phyloP scores from a whole-genome alignment of 1,140 invertebrate species.

The Drosophila kepulauana region DNA sequence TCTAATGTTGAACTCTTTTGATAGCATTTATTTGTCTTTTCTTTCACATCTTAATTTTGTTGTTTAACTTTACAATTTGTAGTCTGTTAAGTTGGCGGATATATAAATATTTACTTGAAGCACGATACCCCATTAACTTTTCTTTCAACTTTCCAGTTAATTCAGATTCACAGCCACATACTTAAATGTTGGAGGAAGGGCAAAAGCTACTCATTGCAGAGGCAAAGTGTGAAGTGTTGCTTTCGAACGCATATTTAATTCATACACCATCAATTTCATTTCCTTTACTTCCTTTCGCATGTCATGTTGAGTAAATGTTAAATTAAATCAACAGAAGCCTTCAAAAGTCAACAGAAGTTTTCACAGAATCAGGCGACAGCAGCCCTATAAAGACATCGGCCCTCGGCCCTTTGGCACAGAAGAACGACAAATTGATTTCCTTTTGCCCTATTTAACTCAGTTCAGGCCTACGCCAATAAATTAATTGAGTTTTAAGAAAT shows the following conservation, averaged over 20 bases:
- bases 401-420: conserved; percentile 8
- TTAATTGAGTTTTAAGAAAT: conserved; percentile 30
- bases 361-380: neutral
- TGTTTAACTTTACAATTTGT: neutral
- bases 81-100: neutral
- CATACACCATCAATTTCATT: conserved; percentile 31
- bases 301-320: conserved; percentile 37
- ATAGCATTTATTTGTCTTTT: neutral
- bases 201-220: neutral
- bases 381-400: neutral
- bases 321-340: conserved; percentile 36
- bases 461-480: neutral
- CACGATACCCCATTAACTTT: neutral
- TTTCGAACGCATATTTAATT: conserved; percentile 36
- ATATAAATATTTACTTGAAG: neutral
- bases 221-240: conserved; percentile 17
- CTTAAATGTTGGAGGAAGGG: neutral
- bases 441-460: conserved; percentile 11
- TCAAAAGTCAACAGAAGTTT: conserved; percentile 27
- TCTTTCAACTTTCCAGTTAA: neutral
- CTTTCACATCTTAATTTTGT: neutral
- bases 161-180: neutral
- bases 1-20: neutral
- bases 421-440: conserved; percentile 48
- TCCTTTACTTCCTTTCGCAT: conserved; percentile 23